Base-by-base conservation (phyloP, 2,888 invertebrate species). In the Synergus umbraculus region DNA sequence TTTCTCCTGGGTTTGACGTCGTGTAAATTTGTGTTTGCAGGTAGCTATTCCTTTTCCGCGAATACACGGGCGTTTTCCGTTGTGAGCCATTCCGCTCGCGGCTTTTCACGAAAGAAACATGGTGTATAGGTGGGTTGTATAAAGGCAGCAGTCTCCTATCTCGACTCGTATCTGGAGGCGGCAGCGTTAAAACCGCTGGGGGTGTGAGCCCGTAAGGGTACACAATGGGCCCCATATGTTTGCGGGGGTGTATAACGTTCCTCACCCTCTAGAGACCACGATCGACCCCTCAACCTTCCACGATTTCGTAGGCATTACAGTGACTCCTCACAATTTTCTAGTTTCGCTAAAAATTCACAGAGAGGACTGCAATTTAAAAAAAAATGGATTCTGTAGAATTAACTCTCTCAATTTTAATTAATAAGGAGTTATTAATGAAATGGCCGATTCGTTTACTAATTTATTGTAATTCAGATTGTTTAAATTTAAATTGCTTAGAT, bases 141-240 rank as follows among this genome's bases (percentile, higher is more conserved):
- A 89, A 89, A 89, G 85, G 86, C 85, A 66, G 82, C 80, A 54
- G 64, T 63, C 76, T 58, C 85, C 85, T 89, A 89, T 89, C 89
- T 87, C 84, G 83, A 81, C 86, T 89, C 86, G 89, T 89, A 89
- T 89, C 89, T 88, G 83, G 83, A 84, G 84, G 87, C 85, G 86
- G 83, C 81, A 83, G 80, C 84, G 85, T 85, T 84, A 83, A 87
- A 87, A 87, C 84, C 85, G 85, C 83, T 76, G 84, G 81, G 83
- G 85, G 85, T 83, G 85, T 81, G 82, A 86, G 81, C 82, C 83
- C 85, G 86, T 86, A 85, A 86, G 87, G 87, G 85, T 86, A 83
- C 87, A 90, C 90, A 90, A 90, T 90, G 87, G 86, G 86, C 78
- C 88, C 90, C 89, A 89, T 90, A 90, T 90, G 90, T 90, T 90